Evolutionary conservation across 1,140 invertebrate species (phyloP), one percentile per base, ranked within the genome.

Genomic region (Galendromus occidentalis): DNA sequence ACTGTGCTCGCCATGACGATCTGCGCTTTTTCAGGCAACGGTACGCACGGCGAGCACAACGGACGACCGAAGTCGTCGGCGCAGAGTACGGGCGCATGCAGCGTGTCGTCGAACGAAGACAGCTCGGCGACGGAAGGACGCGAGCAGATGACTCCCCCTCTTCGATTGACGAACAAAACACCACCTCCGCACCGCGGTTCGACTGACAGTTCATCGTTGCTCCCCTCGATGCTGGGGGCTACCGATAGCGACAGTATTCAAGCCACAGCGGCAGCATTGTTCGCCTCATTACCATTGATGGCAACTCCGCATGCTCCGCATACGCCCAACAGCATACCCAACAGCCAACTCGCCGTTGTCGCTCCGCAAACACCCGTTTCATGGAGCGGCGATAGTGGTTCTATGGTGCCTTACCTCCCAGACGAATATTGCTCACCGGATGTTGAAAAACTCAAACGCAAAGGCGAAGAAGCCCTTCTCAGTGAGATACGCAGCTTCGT

Each of bases 401-500:
- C 18, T 28, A 59, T 59, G 51, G 51, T 25, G 14, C 51, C 51
- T 59, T 59, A 59, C 22, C 33, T 59, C 25, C 51, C 51, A 17
- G 51, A 59, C 14, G 51, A 59, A 4, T 59, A 59, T 9, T 59
- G 51, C 22, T 33, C 51, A 33, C 51, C 51, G 51, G 51, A 59
- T 25, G 51, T 59, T 20, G 25, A 67, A 42, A 17, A 65, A 1
- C 42, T 68, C 14, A 33, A 25, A 12, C 74, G 73, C 30, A 70
- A 73, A 67, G 73, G 74, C 20, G 73, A 74, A 64, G 67, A 68
- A 42, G 65, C 65, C 18, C 73, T 73, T 44, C 69, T 72, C 45
- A 71, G 73, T 41, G 72, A 75, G 67, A 74, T 75, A 64, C 69
- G 72, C 28, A 69, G 72, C 65, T 75, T 74, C 69, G 73, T 74